Evolutionary conservation across 2,888 invertebrate species (phyloP).

Genomic region (Lasioglossum morio): DNA sequence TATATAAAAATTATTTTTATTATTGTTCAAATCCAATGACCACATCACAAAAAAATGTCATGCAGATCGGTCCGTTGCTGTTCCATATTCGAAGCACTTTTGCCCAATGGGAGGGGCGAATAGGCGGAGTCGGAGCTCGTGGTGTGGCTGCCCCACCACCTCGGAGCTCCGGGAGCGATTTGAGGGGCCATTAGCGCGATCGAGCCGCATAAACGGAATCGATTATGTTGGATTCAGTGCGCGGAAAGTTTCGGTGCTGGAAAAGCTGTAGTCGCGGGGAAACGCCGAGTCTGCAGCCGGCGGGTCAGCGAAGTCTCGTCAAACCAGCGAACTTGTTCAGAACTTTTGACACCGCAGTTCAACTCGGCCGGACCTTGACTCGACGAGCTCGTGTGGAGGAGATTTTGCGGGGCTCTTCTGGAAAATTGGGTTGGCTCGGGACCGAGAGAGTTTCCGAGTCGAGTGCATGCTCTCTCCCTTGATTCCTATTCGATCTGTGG

Average conservation of each 20-base stretch:
- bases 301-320: conserved; percentile 3
- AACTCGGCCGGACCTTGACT: conserved; percentile 36
- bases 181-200: conserved; percentile 4
- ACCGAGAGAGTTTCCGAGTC: conserved; percentile 30
- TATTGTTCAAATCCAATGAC: too few species aligned
- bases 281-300: conserved; percentile 3
- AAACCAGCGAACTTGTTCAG: conserved; percentile 25
- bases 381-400: not conserved
- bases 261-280: not conserved
- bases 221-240: not conserved
- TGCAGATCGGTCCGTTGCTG: not conserved
- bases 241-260: not conserved
- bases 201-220: not conserved
- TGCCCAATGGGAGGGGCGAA: not conserved
- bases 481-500: conserved; percentile 51
- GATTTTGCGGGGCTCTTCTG: conserved; percentile 32
- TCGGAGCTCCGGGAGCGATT: not conserved
- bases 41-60: not conserved
- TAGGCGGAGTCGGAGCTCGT: not conserved
- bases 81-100: not conserved
- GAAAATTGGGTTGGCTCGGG: conserved; percentile 48
- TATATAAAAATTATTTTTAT: too few species aligned
- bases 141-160: not conserved
- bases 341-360: conserved; percentile 26
- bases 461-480: conserved; percentile 8